Base-by-base conservation (phyloP, 2,113 vertebrate genomes). In the Archocentrus centrarchus region DNA sequence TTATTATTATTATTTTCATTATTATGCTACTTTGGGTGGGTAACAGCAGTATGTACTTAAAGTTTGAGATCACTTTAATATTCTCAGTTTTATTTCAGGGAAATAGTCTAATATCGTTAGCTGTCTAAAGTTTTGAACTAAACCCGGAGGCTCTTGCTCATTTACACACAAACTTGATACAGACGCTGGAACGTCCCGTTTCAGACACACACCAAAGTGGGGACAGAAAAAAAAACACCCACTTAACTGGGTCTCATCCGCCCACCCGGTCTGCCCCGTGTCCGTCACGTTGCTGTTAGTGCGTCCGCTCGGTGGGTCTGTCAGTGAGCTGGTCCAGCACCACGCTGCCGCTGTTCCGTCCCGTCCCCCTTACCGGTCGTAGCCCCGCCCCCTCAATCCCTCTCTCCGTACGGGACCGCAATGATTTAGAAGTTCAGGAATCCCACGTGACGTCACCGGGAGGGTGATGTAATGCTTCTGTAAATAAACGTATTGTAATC, bases 391-490 rank as follows among this genome's bases (percentile, higher is more conserved):
- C 76, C 79, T 30, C 83, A 80, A 62, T 53, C 82, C 80, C 79
- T 73, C 68, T 88, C 95, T 92, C 94, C 89, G 92, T 93, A 91
- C 93, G 94, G 96, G 96, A 97, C 97, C 96, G 97, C 97, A 97
- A 98, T 98, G 98, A 98, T 98, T 98, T 98, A 98, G 97, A 98
- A 98, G 97, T 99, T 98, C 97, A 98, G 97, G 98, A 98, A 99
- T 99, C 97, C 98, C 98, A 97, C 97, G 98, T 98, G 97, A 99
- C 98, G 98, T 99, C 98, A 99, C 97, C 96, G 86, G 78, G 93
- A 41, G 96, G 97, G 94, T 98, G 98, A 99, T 98, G 98, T 99
- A 99, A 99, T 98, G 98, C 97, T 95, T 95, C 98, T 99, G 97
- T 98, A 98, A 99, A 99, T 99, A 99, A 97, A 92, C 96, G 97